phyloP scores from a whole-genome alignment of 2,888 invertebrate genomes.

The Tromatobia lineatoria region DNA sequence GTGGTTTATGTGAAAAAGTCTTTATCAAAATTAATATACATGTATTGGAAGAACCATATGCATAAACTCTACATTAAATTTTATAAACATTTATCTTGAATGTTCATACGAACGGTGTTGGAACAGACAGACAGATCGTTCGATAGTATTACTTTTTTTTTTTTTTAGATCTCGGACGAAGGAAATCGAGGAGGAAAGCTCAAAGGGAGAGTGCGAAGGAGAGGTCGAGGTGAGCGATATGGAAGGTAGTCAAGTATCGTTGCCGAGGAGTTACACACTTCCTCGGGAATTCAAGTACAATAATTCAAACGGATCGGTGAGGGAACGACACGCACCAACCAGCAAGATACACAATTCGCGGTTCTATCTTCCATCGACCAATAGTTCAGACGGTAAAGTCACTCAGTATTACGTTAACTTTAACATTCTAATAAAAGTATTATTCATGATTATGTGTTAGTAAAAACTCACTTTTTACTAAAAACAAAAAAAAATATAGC shows the following conservation, averaged over 20 bases:
- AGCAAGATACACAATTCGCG: constrained; percentile 85
- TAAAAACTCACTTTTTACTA: too few species aligned
- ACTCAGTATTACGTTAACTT: neutral
- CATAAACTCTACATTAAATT: too few species aligned
- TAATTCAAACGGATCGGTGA: constrained; percentile 76
- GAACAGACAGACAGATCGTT: too few species aligned
- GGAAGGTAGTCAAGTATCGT: constrained; percentile 89
- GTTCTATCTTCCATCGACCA: constrained; percentile 92
- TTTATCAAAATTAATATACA: too few species aligned
- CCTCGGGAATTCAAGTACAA: constrained; percentile 94
- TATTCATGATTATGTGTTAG: too few species aligned
- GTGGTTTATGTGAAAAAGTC: too few species aligned
- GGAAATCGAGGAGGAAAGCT: constrained; percentile 73
- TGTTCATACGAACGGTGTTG: too few species aligned
- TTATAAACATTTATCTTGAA: too few species aligned
- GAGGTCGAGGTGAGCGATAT: constrained; percentile 83
- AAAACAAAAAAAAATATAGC: too few species aligned
- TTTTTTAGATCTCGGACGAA: constrained; percentile 69
- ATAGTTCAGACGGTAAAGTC: constrained; percentile 92
- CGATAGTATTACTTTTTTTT: too few species aligned
- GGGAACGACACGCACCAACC: constrained; percentile 88
- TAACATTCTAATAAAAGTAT: neutral
- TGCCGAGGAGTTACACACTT: constrained; percentile 94
- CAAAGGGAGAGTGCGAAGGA: constrained; percentile 78
- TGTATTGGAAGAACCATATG: too few species aligned